These are phyloP conservation scores for Microcebus jonahi DNA, from an alignment of 2,113 vertebrate genomes.

Conservation along the genomic window DNA sequence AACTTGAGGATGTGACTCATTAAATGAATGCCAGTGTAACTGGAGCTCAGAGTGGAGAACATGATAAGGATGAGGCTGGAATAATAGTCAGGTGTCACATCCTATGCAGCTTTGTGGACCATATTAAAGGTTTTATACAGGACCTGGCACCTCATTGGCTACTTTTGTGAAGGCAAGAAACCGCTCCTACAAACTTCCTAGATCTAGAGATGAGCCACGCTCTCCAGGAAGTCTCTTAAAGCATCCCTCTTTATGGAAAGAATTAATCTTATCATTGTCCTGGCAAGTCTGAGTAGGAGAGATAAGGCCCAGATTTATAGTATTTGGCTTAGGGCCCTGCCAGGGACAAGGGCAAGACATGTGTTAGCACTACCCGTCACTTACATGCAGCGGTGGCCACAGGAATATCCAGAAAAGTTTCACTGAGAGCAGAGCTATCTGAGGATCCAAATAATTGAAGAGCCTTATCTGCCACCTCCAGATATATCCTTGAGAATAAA, in stretches of 20 bases:
- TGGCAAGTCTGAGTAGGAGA: constrained; percentile 48
- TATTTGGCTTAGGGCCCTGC: constrained; percentile 47
- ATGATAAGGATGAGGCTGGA: background rate
- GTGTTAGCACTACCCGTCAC: constrained; percentile 30
- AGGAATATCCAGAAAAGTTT: background rate
- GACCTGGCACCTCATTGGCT: background rate
- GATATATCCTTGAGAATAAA: background rate
- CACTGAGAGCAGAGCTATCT: background rate
- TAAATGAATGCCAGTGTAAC: background rate
- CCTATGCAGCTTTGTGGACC: background rate
- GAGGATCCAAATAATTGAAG: constrained; percentile 1
- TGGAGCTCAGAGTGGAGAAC: background rate
- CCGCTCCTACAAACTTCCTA: constrained; percentile 10
- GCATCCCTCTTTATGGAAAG: constrained; percentile 56
- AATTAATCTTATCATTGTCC: constrained; percentile 67
- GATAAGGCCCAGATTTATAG: constrained; percentile 57
- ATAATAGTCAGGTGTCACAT: background rate
- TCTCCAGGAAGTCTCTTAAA: constrained; percentile 71
- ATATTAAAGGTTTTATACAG: background rate
- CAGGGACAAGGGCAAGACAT: constrained; percentile 34
- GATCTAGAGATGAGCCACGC: constrained; percentile 46
- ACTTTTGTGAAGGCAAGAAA: background rate
- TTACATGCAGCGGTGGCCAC: background rate
- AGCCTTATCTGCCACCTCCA: background rate
- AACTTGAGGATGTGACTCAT: background rate